These are phyloP conservation scores for Saturnia japonica DNA, from an alignment of 2,888 invertebrate species.

Conservation along the genomic window DNA sequence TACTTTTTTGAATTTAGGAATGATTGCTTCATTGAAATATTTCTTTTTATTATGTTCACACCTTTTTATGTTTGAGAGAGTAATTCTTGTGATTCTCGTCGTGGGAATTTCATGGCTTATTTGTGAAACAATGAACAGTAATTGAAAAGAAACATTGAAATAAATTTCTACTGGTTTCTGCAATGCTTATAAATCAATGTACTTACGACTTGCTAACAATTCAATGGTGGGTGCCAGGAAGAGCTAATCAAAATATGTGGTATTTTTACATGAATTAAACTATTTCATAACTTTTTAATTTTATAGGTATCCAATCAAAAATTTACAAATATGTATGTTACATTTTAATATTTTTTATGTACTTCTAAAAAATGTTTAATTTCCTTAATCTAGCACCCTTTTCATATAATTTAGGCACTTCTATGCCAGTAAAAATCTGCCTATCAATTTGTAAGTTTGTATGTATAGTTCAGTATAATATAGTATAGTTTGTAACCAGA, in stretches of 20 bases:
- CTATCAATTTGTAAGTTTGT: background rate
- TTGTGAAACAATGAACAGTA: background rate
- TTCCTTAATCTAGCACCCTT: background rate
- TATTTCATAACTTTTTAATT: no score
- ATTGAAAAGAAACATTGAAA: background rate
- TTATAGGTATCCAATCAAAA: no score
- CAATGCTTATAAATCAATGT: background rate
- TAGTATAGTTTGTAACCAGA: background rate
- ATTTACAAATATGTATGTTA: no score
- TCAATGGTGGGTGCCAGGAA: background rate
- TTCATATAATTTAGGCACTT: background rate
- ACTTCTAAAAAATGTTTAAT: background rate
- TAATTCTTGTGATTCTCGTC: background rate
- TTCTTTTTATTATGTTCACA: slow-evolving; percentile 4
- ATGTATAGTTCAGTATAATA: background rate
- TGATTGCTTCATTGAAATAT: slow-evolving; percentile 10
- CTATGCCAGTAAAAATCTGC: background rate
- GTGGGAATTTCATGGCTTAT: background rate
- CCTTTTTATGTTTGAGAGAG: background rate
- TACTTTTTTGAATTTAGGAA: background rate
- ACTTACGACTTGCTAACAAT: background rate
- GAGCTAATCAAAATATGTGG: background rate
- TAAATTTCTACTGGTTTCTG: background rate
- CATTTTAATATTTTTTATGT: background rate
- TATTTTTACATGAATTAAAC: background rate